phyloP scores from a whole-genome alignment of 2,888 invertebrate species.

The Tachina grossa region DNA sequence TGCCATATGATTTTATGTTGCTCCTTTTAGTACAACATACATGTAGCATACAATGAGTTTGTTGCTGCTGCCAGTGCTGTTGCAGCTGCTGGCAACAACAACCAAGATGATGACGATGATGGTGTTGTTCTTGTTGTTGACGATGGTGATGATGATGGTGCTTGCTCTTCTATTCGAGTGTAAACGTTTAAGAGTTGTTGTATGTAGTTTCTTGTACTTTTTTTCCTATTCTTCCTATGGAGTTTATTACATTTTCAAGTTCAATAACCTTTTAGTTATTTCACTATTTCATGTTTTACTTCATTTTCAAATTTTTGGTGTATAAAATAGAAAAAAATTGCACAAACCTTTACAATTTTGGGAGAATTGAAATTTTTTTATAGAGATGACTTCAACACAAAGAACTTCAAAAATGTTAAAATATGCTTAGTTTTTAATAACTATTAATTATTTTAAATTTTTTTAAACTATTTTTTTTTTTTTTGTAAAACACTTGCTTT shows the following conservation, averaged over 20 bases:
- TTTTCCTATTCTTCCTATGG: slow-evolving; percentile 8
- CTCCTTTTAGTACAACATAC: slow-evolving; percentile 42
- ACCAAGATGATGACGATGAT: background rate
- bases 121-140: slow-evolving; percentile 53
- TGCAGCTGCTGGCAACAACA: slow-evolving; percentile 36
- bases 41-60: slow-evolving; percentile 16
- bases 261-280: slow-evolving; percentile 69
- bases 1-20: slow-evolving; percentile 67
- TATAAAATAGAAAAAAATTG: slow-evolving; percentile 13
- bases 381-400: background rate
- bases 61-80: slow-evolving; percentile 39
- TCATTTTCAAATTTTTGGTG: background rate
- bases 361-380: background rate
- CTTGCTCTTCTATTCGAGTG: slow-evolving; percentile 43
- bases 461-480: too few species aligned
- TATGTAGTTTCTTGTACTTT: slow-evolving; percentile 50
- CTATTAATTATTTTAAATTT: background rate
- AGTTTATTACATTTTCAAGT: slow-evolving; percentile 67
- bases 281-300: slow-evolving; percentile 39
- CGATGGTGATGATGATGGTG: slow-evolving; percentile 46
- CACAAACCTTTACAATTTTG: background rate
- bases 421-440: background rate
- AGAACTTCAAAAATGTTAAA: background rate
- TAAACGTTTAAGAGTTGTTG: slow-evolving; percentile 52
- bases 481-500: too few species aligned